Evolutionary conservation across 2,888 invertebrate genomes (phyloP).

Genomic region (Andrena fulva): DNA sequence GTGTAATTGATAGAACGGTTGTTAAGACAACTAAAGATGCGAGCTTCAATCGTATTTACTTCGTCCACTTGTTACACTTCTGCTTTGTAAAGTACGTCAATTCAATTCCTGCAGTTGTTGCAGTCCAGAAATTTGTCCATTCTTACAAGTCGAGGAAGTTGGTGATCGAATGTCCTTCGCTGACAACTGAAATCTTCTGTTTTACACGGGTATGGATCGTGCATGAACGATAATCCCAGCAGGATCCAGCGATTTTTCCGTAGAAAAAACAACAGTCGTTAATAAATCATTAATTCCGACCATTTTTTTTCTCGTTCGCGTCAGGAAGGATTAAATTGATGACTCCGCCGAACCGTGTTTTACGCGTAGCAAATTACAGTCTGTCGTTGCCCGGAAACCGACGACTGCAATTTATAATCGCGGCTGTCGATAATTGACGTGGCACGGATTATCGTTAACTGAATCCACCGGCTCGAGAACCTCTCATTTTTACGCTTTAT

Average conservation of each 20-base stretch:
- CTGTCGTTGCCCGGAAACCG: conserved; percentile 51
- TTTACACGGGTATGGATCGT: neutral
- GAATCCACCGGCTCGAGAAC: conserved; percentile 36
- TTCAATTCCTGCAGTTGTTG: no score
- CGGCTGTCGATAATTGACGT: conserved; percentile 68
- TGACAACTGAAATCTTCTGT: conserved; percentile 1
- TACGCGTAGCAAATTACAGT: conserved; percentile 58
- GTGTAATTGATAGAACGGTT: no score
- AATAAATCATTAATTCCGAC: conserved; percentile 37
- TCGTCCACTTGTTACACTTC: no score
- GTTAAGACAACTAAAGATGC: no score
- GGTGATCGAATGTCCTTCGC: no score
- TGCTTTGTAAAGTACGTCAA: no score
- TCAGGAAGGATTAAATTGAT: conserved; percentile 60
- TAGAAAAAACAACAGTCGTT: neutral
- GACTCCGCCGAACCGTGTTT: conserved; percentile 52
- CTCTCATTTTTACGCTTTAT: conserved; percentile 61
- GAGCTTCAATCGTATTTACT: no score
- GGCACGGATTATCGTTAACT: conserved; percentile 58
- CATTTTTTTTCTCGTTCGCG: conserved; percentile 18
- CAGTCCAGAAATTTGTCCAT: no score
- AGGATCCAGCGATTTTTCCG: neutral
- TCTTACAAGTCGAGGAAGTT: no score
- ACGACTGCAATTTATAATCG: conserved; percentile 66
- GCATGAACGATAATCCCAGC: neutral